These are phyloP conservation scores for Amphipoea oculea DNA, from an alignment of 2,888 invertebrate genomes.

Conservation along the genomic window DNA sequence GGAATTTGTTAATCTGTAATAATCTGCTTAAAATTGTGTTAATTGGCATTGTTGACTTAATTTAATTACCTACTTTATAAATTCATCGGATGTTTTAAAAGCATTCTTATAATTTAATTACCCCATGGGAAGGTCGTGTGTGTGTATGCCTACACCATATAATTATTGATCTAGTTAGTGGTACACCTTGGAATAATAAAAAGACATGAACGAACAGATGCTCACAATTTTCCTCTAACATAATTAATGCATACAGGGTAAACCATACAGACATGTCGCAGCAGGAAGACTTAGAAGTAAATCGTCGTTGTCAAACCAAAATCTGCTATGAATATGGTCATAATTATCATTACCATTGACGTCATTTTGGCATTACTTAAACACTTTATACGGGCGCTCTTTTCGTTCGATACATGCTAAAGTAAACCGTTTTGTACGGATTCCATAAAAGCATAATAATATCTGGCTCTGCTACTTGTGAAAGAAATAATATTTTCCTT, in stretches of 20 bases:
- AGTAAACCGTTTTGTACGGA: slow-evolving; percentile 2
- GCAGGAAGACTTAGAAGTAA: not conserved
- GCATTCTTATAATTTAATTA: slow-evolving; percentile 16
- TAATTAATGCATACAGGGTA: not conserved
- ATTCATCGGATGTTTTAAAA: slow-evolving; percentile 17
- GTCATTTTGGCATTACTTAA: not conserved
- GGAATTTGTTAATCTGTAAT: slow-evolving; percentile 24
- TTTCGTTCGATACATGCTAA: not conserved
- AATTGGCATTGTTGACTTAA: slow-evolving; percentile 51
- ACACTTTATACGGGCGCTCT: not conserved
- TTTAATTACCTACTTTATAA: slow-evolving; percentile 27
- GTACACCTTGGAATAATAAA: not conserved
- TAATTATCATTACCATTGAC: not conserved
- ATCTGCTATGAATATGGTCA: not conserved
- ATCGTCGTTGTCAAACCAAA: too few relatives aligned
- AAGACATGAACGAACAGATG: not conserved
- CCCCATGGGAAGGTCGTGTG: not conserved
- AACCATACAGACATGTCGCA: not conserved
- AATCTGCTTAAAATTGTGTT: slow-evolving; percentile 39
- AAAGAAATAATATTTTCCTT: slow-evolving; percentile 18
- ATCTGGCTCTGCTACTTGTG: slow-evolving; percentile 5
- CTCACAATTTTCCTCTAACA: not conserved
- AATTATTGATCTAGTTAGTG: not conserved
- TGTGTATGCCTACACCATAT: too few relatives aligned
- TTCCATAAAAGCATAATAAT: slow-evolving; percentile 20